Conservation (phyloP, 2,113 vertebrate genomes). For the Rynchops niger region DNA sequence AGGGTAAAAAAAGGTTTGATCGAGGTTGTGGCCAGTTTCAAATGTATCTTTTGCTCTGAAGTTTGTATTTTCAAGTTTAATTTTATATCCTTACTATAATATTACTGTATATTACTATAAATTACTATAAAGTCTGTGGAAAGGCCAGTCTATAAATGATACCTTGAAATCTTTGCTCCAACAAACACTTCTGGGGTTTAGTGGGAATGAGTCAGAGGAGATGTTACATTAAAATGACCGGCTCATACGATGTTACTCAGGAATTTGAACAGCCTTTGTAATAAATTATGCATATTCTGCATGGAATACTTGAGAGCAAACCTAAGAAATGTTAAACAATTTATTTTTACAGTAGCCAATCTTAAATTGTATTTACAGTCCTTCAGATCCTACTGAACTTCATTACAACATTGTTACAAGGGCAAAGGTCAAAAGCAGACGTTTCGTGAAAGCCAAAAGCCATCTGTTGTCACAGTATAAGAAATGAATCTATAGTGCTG, state of each 20-base stretch:
- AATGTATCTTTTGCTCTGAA: not conserved
- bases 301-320: not conserved
- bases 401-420: not conserved
- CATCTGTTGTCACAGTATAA: not conserved
- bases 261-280: not conserved
- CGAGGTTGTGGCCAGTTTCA: not conserved
- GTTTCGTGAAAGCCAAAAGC: not conserved
- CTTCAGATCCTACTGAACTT: not conserved
- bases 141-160: not conserved
- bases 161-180: not conserved
- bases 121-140: not conserved
- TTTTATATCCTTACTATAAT: not conserved
- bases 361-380: not conserved
- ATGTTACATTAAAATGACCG: not conserved
- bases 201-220: not conserved
- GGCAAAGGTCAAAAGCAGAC: not conserved
- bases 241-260: not conserved
- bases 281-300: not conserved
- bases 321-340: not conserved
- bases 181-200: not conserved
- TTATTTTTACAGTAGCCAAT: not conserved
- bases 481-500: not conserved
- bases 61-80: not conserved
- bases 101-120: not conserved
- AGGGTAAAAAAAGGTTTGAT: not conserved